Percentiles rank a stretch among this genome's conserved stretches.
Conservation (phyloP, 2,113 vertebrate genomes). For the Ammodytes dubius region DNA sequence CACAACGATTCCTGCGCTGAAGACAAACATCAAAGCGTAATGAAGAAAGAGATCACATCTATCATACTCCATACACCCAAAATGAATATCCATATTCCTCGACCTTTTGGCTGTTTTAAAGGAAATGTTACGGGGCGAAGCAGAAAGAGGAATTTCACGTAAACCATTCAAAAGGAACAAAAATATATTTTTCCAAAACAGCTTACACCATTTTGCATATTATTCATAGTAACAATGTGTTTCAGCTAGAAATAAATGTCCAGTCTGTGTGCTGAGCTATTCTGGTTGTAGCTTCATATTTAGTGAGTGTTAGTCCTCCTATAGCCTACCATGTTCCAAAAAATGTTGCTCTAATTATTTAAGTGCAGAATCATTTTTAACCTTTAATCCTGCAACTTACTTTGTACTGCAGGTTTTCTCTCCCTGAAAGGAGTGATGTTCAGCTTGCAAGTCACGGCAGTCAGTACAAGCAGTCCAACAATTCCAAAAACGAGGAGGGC, state of each 20-base stretch:
- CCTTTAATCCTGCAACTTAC: constrained; percentile 50
- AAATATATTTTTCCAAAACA: no score
- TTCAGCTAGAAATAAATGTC: neutral
- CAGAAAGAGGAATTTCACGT: neutral
- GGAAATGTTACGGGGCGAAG: neutral
- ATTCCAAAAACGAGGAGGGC: constrained; percentile 55
- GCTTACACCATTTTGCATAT: no score
- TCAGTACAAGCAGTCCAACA: constrained; percentile 54
- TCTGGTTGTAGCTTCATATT: neutral
- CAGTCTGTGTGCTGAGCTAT: neutral
- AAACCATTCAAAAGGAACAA: no score
- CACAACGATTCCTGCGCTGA: constrained; percentile 67
- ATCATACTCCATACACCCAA: neutral
- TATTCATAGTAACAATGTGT: neutral
- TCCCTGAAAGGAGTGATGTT: constrained; percentile 6
- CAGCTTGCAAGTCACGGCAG: constrained; percentile 61
- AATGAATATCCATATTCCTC: neutral
- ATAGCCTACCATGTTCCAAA: neutral
- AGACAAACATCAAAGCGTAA: constrained; percentile 25
- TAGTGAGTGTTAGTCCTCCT: neutral
- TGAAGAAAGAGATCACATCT: neutral
- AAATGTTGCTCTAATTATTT: neutral
- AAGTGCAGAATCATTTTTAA: neutral
- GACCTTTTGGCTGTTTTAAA: neutral
- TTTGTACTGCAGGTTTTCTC: constrained; percentile 5